phyloP scores from a whole-genome alignment of 2,113 vertebrate genomes.

The Seriola quinqueradiata region DNA sequence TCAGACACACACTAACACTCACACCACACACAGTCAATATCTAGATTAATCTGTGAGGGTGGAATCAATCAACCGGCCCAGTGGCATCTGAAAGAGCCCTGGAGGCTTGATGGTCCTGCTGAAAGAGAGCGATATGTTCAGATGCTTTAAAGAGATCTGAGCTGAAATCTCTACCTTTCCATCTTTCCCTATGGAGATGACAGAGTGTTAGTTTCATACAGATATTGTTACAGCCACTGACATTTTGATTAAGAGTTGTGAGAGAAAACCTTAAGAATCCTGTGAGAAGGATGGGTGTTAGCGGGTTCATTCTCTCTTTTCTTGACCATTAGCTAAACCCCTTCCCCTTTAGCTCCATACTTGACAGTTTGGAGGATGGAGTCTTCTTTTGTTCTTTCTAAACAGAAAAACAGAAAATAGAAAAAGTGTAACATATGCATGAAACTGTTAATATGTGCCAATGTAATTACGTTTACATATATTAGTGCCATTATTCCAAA shows the following conservation, averaged over 20 bases:
- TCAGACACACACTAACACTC: constrained; percentile 34
- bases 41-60: constrained; percentile 66
- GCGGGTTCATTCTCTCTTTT: neutral
- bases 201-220: constrained; percentile 42
- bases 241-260: constrained; percentile 27
- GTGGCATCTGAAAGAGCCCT: constrained; percentile 26
- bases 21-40: constrained; percentile 54
- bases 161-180: constrained; percentile 52
- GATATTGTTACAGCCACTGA: constrained; percentile 39
- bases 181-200: constrained; percentile 50
- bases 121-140: constrained; percentile 64
- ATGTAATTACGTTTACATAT: too few species aligned
- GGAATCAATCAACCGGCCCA: constrained; percentile 73
- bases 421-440: neutral
- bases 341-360: too few species aligned
- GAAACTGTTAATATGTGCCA: neutral
- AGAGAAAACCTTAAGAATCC: neutral
- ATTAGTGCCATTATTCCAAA: too few species aligned
- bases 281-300: neutral
- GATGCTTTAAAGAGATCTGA: constrained; percentile 52
- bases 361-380: neutral
- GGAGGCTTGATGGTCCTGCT: constrained; percentile 52
- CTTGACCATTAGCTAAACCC: neutral
- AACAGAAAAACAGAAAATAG: neutral
- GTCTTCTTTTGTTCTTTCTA: neutral